Base-by-base conservation (phyloP, 2,888 invertebrate genomes). In the Galerucella nymphaeae region DNA sequence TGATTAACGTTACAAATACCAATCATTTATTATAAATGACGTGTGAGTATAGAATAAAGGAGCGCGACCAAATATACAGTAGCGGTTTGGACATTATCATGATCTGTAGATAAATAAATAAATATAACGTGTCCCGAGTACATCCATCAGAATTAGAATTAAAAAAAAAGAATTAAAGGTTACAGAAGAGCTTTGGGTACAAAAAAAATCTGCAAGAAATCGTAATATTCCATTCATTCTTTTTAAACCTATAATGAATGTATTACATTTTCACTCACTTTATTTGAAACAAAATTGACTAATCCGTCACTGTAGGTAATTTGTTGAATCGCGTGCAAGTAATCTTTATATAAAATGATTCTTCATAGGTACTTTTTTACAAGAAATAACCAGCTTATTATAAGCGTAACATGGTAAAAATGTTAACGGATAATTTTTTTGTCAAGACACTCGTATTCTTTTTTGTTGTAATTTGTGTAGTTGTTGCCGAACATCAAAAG, bases 401-500 rank as follows among this genome's bases (percentile, higher is more conserved):
- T 23, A 2, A 1, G n/a, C 10, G 61, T 38, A 38, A 11, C 11
- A 16, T n/a, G 2, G 38, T 61, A 61, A 61, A 41, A 6, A 61
- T 61, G 41, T 6, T 11, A 11, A 41, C 9, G 16, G 38, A 41
- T 13, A 18, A 14, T 41, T 61, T 61, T 30, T 59, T 59, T 11
- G 20, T 59, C 11, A 20, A 30, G 23, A 30, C 23, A 9, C 5
- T 61, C 8, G n/a, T 61, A 18, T 61, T 61, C 0, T 38, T 41
- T 38, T 61, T 38, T 14, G 16, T 14, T 11, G n/a, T 38, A 6
- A 11, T 50, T 30, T 63, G 63, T 63, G 63, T 57, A 13, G 69
- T 63, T 14, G 20, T 69, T 10, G 69, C 62, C 18, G 16, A 50
- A 30, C 63, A 69, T 16, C 23, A 69, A 9, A 69, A 69, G 23